Conservation (phyloP, 2,888 invertebrate genomes). For the Aplocera efformata region DNA sequence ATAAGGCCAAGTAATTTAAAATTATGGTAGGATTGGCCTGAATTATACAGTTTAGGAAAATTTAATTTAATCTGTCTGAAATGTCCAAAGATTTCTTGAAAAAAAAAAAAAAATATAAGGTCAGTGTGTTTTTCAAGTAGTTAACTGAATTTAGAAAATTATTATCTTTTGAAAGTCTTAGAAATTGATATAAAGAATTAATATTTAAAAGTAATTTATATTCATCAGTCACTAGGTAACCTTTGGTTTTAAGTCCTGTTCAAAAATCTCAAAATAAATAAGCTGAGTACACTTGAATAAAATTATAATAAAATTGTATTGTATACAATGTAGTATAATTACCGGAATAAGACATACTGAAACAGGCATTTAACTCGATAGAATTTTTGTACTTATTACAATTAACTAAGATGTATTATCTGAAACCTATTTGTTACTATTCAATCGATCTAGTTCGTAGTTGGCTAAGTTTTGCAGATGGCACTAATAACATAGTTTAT, state of each 20-base stretch:
- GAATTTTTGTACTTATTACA: conserved; percentile 22
- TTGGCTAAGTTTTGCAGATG: no score
- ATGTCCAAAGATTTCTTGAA: conserved; percentile 30
- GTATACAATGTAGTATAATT: no score
- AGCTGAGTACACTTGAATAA: background rate
- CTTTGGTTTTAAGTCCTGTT: background rate
- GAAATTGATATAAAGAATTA: conserved; percentile 5
- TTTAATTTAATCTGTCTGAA: conserved; percentile 17
- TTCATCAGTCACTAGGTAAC: conserved; percentile 18
- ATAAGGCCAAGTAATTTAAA: conserved; percentile 20
- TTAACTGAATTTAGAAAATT: conserved; percentile 14
- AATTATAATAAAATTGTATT: no score
- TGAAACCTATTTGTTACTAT: conserved; percentile 4
- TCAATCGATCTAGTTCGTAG: no score
- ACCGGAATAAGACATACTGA: background rate
- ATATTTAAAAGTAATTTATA: conserved; percentile 15
- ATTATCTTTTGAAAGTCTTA: conserved; percentile 10
- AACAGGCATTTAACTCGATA: conserved; percentile 9
- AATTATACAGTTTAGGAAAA: conserved; percentile 26
- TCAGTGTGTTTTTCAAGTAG: conserved; percentile 27
- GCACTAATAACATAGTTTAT: no score
- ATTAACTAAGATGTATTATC: conserved; percentile 7
- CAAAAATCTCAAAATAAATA: background rate
- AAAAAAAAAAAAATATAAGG: conserved; percentile 27
- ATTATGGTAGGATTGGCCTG: conserved; percentile 26